Evolutionary conservation across 2,113 vertebrate species (phyloP), one percentile per base, ranked within the genome.

Genomic region (Bambusicola thoracicus): DNA sequence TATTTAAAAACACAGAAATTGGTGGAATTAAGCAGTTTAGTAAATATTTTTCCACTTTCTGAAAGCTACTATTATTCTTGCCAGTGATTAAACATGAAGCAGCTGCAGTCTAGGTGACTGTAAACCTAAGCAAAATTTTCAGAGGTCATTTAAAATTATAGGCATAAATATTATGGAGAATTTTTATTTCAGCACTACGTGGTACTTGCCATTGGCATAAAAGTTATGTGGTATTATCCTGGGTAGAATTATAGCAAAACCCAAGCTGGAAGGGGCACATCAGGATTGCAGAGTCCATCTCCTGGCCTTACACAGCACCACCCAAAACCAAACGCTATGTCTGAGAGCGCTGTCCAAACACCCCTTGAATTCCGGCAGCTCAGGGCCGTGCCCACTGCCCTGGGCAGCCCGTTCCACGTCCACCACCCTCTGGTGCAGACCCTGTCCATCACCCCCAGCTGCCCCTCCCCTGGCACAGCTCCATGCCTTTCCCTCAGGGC

Each of bases 141-240:
- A 87, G 44, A 81, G 38, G 59, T 83, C 8, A 88, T 83, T 81
- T 73, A 93, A 93, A 81, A 25, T 36, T 62, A 92, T 46, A 40
- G 62, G n/a, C 67, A 62, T 34, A 92, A 91, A 56, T 55, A 83
- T 62, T 44, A 85, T 6, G n/a, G 77, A 49, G 53, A 82, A 88
- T 75, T 77, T 58, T n/a, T 77, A 34, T 87, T 85, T 87, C 74
- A 91, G n/a, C 49, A 72, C 63, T 32, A 46, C 11, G 11, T 15
- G 70, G 51, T 67, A 75, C 36, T 81, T 58, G 44, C 34, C 40
- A 85, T 44, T 77, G 74, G 48, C 91, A 94, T 88, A 90, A 79
- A 58, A 81, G 58, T 30, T 62, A 40, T 2, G 1, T 34, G 55
- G 10, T 22, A 63, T 81, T 92, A 63, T 29, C 38, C 58, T 44